phyloP scores from a whole-genome alignment of 2,113 vertebrate species.

The Dinomys branickii region DNA sequence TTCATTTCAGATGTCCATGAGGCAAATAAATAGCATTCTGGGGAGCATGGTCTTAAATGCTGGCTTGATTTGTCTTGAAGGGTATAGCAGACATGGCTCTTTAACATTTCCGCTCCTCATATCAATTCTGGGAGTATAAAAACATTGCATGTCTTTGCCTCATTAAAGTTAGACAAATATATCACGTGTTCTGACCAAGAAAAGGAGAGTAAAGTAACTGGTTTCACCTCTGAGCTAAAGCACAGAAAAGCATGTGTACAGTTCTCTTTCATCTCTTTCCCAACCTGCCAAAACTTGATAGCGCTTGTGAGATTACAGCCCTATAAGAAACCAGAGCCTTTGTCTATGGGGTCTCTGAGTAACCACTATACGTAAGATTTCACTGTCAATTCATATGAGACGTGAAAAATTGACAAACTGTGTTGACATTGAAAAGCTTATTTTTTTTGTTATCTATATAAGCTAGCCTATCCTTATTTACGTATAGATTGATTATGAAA shows the following conservation, averaged over 20 bases:
- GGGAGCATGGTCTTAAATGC: neutral
- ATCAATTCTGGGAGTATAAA: neutral
- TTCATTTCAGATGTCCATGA: slow-evolving; percentile 6
- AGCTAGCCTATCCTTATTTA: neutral
- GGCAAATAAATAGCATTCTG: slow-evolving; percentile 11
- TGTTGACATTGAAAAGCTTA: neutral
- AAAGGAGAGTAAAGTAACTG: neutral
- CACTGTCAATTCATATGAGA: neutral
- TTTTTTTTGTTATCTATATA: neutral
- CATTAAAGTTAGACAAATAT: slow-evolving; percentile 8
- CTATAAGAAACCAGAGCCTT: neutral
- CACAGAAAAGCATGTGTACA: neutral
- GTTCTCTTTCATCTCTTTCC: neutral
- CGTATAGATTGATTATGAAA: neutral
- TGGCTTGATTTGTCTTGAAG: slow-evolving; percentile 16
- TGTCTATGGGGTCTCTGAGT: neutral
- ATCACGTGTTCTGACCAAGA: slow-evolving; percentile 2
- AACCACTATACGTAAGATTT: neutral
- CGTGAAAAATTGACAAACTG: neutral
- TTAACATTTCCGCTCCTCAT: neutral
- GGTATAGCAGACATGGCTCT: neutral
- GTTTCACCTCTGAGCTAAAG: slow-evolving; percentile 11
- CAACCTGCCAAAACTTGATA: neutral
- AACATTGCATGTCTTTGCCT: neutral
- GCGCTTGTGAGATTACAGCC: neutral